Base-by-base conservation (phyloP, 2,888 invertebrate species). In the Yponomeuta cagnagella region DNA sequence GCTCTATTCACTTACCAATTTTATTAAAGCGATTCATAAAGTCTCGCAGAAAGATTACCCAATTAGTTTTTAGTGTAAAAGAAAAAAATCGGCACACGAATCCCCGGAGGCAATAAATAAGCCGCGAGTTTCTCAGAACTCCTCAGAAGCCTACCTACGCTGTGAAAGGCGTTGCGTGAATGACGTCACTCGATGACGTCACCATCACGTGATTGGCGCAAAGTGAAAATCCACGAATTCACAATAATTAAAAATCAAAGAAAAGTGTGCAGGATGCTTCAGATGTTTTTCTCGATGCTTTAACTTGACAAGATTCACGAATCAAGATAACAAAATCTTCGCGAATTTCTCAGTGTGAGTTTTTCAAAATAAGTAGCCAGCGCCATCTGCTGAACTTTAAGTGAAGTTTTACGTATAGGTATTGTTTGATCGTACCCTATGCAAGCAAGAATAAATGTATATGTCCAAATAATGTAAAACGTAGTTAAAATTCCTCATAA, bases 111-210 rank as follows among this genome's bases (percentile, higher is more conserved):
- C 65, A 65, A 31, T 65, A 30, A 23, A 31, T 31, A 65, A 65
- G 10, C 1, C 30, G 65, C 65, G 10, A 65, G 12, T 2, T 65
- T 65, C 65, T 65, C 31, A 10, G 65, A 65, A 65, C 30, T 10
- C 65, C 65, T 65, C 33, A 67, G 67, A 33, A 67, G 75, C 77
- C 77, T 75, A 72, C 77, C 77, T 75, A 72, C 74, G 74, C 74
- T 76, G 76, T 75, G 77, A 75, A 76, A 77, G 76, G 77, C 78
- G 77, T 74, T 77, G 76, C 76, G 73, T 71, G 64, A 66, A 74
- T 84, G 84, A 86, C 86, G 85, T 83, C 84, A 84, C 73, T n/a
- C 70, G 48, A 76, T 89, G 87, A 89, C 90, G 89, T 90, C 86
- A 73, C 72, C 70, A 74, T 83, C 82, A 79, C 77, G 80, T 81